Conservation (phyloP, 2,113 vertebrate genomes). For the Dipodomys spectabilis region DNA sequence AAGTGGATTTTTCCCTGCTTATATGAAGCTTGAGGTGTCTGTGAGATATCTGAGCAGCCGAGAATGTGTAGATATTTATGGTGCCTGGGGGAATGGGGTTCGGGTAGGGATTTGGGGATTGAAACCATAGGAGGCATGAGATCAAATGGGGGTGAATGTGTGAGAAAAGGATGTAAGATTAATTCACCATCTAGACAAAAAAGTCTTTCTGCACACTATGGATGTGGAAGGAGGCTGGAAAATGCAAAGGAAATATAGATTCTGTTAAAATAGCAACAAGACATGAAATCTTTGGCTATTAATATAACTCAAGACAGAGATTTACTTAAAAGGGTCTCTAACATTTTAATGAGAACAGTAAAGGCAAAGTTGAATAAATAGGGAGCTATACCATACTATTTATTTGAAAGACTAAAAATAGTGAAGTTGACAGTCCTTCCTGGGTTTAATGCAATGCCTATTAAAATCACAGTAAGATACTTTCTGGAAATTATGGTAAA, state of each 20-base stretch:
- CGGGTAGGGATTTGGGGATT: neutral
- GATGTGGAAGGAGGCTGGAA: neutral
- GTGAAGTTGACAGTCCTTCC: slow-evolving; percentile 11
- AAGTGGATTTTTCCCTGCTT: slow-evolving; percentile 27
- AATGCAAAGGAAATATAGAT: slow-evolving; percentile 15
- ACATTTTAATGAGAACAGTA: slow-evolving; percentile 62
- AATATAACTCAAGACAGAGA: slow-evolving; percentile 61
- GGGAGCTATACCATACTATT: slow-evolving; percentile 48
- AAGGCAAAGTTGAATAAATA: slow-evolving; percentile 52
- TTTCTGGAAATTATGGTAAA: slow-evolving; percentile 59
- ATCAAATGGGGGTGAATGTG: neutral
- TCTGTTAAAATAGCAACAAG: slow-evolving; percentile 62
- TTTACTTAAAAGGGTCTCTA: slow-evolving; percentile 66
- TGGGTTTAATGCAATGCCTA: slow-evolving; percentile 58
- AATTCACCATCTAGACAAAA: neutral
- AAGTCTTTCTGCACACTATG: neutral
- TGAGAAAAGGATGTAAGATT: neutral
- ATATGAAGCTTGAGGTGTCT: neutral
- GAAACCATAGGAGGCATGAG: neutral
- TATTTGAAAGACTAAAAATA: slow-evolving; percentile 71
- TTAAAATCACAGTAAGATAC: slow-evolving; percentile 73
- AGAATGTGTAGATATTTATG: neutral
- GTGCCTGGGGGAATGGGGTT: neutral
- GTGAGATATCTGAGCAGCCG: neutral
- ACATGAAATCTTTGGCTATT: slow-evolving; percentile 59